Base-by-base conservation (phyloP, 2,113 vertebrate genomes). In the Serilophus lunatus region DNA sequence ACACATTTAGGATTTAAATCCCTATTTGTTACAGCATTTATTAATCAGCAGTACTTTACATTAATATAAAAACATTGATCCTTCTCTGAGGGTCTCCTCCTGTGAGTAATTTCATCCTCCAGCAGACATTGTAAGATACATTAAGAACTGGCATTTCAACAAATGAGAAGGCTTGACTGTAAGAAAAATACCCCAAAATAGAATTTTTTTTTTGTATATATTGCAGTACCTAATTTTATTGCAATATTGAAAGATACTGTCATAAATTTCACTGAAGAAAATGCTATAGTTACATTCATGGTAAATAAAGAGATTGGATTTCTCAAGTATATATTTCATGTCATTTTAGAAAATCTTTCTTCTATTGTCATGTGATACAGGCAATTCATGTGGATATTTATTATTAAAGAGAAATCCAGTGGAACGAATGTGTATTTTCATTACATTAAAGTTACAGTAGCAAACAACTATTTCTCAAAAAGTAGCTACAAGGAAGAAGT, bases 41-140 rank as follows among this genome's bases (percentile, higher is more conserved):
- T 97, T 97, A 97, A 97, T 96, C 94, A 96, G 72, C 61, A 50
- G 72, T 95, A 93, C 97, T 97, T 97, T 96, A 93, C 64, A 89
- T 86, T 94, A 96, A 96, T 97, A 96, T 88, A 94, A 96, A 95
- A 96, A 90, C 93, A 98, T 94, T 96, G 95, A 97, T 97, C 92
- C 89, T 95, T 87, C 83, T 96, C 79, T 92, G 72, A 93, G 83
- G 82, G 36, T 38, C 86, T 25, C 96, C 96, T 92, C 86, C 77
- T 65, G 70, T 94, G 95, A 97, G 33, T 94, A 96, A 98, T 97
- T 97, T 96, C 90, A 93, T 91, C 84, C 88, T 96, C 92, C 94
- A 95, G 71, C 49, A 97, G 85, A 95, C 61, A 96, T 97, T 95
- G 96, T 76, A 86, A 96, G 83, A 94, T 88, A 91, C 65, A 96